phyloP scores from a whole-genome alignment of 1,140 invertebrate genomes.

The Fragariocoptes setiger region DNA sequence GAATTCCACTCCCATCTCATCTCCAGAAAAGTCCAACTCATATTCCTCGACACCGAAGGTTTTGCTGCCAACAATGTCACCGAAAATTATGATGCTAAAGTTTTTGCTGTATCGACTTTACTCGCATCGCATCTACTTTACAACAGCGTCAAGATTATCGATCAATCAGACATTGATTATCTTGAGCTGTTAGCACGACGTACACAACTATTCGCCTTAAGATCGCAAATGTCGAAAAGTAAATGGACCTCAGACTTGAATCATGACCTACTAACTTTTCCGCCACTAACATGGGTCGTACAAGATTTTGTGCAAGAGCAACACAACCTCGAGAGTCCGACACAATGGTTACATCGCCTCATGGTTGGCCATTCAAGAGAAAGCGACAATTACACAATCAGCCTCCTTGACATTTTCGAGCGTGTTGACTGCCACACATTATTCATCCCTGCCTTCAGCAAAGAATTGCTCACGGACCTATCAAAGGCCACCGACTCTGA shows the following conservation, averaged over 20 bases:
- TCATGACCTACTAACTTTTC: slow-evolving; percentile 11
- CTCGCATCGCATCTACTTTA: slow-evolving; percentile 10
- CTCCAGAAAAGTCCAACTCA: slow-evolving; percentile 2
- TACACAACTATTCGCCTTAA: slow-evolving; percentile 12
- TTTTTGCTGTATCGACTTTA: slow-evolving; percentile 12
- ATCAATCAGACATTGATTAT: slow-evolving; percentile 12
- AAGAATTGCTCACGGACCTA: slow-evolving; percentile 8
- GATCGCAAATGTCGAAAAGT: slow-evolving; percentile 10
- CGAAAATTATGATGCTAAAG: slow-evolving; percentile 12
- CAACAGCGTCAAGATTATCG: slow-evolving; percentile 12
- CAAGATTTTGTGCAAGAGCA: slow-evolving; percentile 12
- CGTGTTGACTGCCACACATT: slow-evolving; percentile 12
- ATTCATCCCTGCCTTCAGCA: slow-evolving; percentile 10
- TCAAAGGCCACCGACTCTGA: slow-evolving; percentile 10
- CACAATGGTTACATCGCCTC: slow-evolving; percentile 10
- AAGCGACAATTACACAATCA: slow-evolving; percentile 11
- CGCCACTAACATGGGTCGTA: slow-evolving; percentile 12
- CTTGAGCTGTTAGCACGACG: slow-evolving; percentile 11
- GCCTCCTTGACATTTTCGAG: slow-evolving; percentile 11
- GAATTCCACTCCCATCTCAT: slow-evolving; percentile 3
- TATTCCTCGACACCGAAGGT: slow-evolving; percentile 12
- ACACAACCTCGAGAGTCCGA: slow-evolving; percentile 3
- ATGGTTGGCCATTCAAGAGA: slow-evolving; percentile 10
- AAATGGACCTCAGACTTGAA: slow-evolving; percentile 11
- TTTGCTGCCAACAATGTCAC: slow-evolving; percentile 12